Conservation (phyloP, 2,888 invertebrate species). For the Leptura quadrifasciata region DNA sequence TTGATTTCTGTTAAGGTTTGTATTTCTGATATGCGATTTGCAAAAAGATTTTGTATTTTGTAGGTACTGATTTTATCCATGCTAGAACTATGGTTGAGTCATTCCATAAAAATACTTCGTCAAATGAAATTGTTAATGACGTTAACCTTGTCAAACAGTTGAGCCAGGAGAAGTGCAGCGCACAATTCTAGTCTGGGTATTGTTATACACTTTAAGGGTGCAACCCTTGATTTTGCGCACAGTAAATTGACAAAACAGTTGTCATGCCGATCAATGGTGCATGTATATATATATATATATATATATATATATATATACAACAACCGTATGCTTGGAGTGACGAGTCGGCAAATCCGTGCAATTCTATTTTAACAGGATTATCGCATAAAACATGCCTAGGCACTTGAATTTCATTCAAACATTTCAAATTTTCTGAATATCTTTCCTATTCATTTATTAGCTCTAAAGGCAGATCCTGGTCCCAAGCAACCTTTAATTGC, state of each 20-base stretch:
- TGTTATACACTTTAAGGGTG: slow-evolving; percentile 45
- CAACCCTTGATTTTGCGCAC: slow-evolving; percentile 43
- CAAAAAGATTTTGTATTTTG: slow-evolving; percentile 33
- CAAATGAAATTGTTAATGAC: slow-evolving; percentile 20
- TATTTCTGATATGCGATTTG: slow-evolving; percentile 37
- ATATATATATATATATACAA: slow-evolving; percentile 42
- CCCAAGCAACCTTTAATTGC: slow-evolving; percentile 60
- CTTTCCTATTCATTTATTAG: slow-evolving; percentile 41
- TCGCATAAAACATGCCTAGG: slow-evolving; percentile 33
- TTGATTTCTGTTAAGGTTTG: slow-evolving; percentile 24
- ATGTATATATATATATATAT: no score
- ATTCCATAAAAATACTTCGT: slow-evolving; percentile 26
- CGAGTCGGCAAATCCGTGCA: slow-evolving; percentile 55
- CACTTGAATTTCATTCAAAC: slow-evolving; percentile 43
- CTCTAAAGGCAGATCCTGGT: slow-evolving; percentile 54
- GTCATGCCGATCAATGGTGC: slow-evolving; percentile 13
- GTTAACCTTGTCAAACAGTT: slow-evolving; percentile 39
- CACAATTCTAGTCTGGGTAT: slow-evolving; percentile 47
- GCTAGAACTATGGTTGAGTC: slow-evolving; percentile 31
- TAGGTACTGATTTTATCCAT: slow-evolving; percentile 41
- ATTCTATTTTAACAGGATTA: slow-evolving; percentile 32
- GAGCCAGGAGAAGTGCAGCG: slow-evolving; percentile 44
- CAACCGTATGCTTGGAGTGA: slow-evolving; percentile 39
- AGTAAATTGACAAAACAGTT: slow-evolving; percentile 39
- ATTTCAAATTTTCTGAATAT: slow-evolving; percentile 29